Evolutionary conservation across 1,140 invertebrate species (phyloP).

Genomic region (Caenorhabditis remanei): DNA sequence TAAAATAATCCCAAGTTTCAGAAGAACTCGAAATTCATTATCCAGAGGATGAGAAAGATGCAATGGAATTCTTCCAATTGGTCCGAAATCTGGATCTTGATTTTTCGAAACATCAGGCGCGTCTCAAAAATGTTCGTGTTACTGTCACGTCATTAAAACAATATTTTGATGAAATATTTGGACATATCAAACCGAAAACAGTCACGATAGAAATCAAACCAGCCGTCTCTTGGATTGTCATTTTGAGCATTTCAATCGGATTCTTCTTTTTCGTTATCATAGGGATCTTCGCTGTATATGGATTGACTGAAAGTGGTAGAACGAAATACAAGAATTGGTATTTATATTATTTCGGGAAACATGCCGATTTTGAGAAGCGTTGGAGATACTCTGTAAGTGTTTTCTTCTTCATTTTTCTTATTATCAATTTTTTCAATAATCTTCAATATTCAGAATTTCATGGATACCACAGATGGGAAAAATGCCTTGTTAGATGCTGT

Average conservation of each 20-base stretch:
- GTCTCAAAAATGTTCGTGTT: not conserved
- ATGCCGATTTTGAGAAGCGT: not conserved
- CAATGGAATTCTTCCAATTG: not conserved
- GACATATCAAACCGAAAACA: not conserved
- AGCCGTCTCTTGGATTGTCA: not conserved
- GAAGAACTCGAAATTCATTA: not conserved
- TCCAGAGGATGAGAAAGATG: not conserved
- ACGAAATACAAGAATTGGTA: not conserved
- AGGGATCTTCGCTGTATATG: not conserved
- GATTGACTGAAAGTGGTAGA: not conserved
- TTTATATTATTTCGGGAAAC: not conserved
- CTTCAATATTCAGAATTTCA: not conserved
- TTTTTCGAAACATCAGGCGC: not conserved
- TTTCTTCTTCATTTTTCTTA: too few species aligned
- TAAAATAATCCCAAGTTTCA: not conserved
- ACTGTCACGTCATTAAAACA: not conserved
- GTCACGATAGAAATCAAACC: not conserved
- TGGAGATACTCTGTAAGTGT: not conserved
- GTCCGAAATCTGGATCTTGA: not conserved
- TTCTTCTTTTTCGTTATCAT: not conserved
- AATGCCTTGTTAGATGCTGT: conserved; percentile 3
- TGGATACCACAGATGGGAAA: not conserved
- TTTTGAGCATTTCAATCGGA: not conserved
- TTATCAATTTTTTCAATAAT: not conserved
- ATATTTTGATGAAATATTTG: conserved; percentile 1